A percentile compares a stretch with the other conserved stretches of the same genome.
These are phyloP conservation scores for Arnoldichthys spilopterus DNA, from an alignment of 2,797 vertebrate species.

Conservation along the genomic window DNA sequence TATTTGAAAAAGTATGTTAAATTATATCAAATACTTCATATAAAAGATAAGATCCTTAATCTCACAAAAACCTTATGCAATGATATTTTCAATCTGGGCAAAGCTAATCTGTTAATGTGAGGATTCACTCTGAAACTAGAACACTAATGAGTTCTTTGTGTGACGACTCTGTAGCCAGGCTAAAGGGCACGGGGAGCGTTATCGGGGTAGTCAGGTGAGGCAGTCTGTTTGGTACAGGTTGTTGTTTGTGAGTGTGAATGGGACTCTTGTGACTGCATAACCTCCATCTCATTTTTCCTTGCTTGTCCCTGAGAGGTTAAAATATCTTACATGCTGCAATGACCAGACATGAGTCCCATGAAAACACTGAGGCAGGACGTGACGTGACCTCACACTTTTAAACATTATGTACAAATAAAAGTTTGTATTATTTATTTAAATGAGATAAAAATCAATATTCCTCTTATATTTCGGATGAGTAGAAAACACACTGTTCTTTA, in stretches of 20 bases:
- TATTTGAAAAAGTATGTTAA: too few relatives aligned
- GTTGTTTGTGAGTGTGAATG: conserved; percentile 42
- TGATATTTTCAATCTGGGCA: too few relatives aligned
- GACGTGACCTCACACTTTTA: neutral
- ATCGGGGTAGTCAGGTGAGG: neutral
- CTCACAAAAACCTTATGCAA: too few relatives aligned
- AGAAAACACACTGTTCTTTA: too few relatives aligned
- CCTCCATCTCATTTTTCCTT: conserved; percentile 29
- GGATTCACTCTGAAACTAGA: too few relatives aligned
- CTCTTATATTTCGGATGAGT: too few relatives aligned
- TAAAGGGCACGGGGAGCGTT: neutral
- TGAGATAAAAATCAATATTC: too few relatives aligned
- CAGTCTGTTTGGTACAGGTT: neutral
- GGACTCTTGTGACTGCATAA: conserved; percentile 29
- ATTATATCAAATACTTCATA: too few relatives aligned
- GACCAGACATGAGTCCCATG: neutral
- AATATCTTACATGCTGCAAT: neutral
- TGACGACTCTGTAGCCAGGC: neutral
- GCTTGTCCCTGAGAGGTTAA: neutral
- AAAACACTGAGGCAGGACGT: neutral
- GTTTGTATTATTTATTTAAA: neutral
- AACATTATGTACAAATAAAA: neutral
- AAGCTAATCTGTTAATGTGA: too few relatives aligned
- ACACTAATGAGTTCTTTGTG: too few relatives aligned
- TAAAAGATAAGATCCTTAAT: too few relatives aligned